phyloP scores from a whole-genome alignment of 2,797 vertebrate genomes.

The Heliangelus exortis region DNA sequence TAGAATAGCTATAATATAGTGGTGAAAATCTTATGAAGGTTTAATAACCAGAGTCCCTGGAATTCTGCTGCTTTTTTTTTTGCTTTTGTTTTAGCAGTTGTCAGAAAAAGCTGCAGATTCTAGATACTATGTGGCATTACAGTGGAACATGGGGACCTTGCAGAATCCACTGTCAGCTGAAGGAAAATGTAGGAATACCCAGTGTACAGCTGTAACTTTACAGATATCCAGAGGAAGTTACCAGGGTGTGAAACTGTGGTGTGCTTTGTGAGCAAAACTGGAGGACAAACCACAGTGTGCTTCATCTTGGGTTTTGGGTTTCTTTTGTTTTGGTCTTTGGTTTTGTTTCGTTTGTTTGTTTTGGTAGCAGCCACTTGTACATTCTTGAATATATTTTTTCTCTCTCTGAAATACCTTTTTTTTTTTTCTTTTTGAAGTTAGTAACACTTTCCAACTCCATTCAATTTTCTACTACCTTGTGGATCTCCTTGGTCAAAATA shows the following conservation, averaged over 20 bases:
- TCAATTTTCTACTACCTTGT: background rate
- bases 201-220: background rate
- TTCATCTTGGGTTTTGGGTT: background rate
- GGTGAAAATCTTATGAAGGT: constrained; percentile 72
- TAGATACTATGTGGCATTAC: background rate
- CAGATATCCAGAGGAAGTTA: constrained; percentile 7
- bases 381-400: background rate
- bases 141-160: background rate
- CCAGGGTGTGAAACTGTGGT: background rate
- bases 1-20: constrained; percentile 59
- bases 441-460: background rate
- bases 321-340: background rate
- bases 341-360: background rate
- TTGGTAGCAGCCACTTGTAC: background rate
- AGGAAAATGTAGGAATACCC: background rate
- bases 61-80: constrained; percentile 39
- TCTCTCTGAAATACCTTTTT: constrained; percentile 26
- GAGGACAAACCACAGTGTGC: background rate
- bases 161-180: background rate
- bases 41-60: constrained; percentile 41
- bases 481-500: background rate
- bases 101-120: constrained; percentile 45
- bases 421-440: background rate
- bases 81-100: background rate
- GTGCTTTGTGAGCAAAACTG: constrained; percentile 1